Evolutionary conservation across 2,888 invertebrate species (phyloP).

Genomic region (Gisinianus flammeolus): DNA sequence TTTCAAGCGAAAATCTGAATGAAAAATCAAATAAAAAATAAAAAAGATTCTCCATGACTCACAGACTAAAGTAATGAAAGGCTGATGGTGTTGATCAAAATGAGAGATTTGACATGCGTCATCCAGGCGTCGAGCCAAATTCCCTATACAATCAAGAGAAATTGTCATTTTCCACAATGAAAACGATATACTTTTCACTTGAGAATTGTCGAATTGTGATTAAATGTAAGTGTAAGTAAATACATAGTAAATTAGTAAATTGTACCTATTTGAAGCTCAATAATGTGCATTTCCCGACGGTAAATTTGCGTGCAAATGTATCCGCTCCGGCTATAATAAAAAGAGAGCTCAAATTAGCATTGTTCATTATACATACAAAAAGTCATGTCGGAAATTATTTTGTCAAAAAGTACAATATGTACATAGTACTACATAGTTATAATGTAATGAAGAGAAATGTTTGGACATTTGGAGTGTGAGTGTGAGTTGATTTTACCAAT

Average conservation of each 20-base stretch:
- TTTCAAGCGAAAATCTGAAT: neutral
- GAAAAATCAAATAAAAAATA: neutral
- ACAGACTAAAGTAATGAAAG: slow-evolving; percentile 88
- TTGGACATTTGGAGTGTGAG: no score
- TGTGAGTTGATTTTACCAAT: no score
- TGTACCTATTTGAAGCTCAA: slow-evolving; percentile 79
- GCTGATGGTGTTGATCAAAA: slow-evolving; percentile 78
- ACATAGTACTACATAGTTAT: neutral
- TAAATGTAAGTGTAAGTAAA: neutral
- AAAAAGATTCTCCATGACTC: no score
- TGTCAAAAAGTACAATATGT: neutral
- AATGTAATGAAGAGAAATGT: neutral
- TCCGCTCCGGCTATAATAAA: slow-evolving; percentile 72
- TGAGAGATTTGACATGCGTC: slow-evolving; percentile 83
- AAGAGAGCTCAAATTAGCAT: neutral
- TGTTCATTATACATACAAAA: neutral
- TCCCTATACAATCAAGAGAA: slow-evolving; percentile 62
- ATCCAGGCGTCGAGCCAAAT: slow-evolving; percentile 77
- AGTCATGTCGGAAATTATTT: neutral
- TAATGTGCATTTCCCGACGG: slow-evolving; percentile 82
- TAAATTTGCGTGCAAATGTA: slow-evolving; percentile 89
- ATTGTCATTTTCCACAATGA: neutral
- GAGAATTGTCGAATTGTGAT: no score
- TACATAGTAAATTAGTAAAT: neutral
- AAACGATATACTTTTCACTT: no score